Evolutionary conservation across 2,888 invertebrate genomes (phyloP).

Genomic region (Hydropsyche betteni): DNA sequence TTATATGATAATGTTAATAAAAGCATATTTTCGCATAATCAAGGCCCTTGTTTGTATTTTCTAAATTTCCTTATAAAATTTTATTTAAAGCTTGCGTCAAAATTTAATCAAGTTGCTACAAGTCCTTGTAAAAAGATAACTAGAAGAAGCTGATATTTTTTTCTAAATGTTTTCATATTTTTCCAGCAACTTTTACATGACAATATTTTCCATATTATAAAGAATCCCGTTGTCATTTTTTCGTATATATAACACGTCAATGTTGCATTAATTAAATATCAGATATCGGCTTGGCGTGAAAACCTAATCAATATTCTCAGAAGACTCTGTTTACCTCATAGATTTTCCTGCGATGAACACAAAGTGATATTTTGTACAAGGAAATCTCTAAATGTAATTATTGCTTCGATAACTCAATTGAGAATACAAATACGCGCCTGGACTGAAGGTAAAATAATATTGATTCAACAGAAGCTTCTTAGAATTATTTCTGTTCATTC

Average conservation of each 20-base stretch:
- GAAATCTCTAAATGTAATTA: too few species aligned
- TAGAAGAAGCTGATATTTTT: not conserved
- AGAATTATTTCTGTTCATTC: too few species aligned
- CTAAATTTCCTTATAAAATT: not conserved
- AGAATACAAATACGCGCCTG: too few species aligned
- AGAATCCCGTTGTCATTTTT: not conserved
- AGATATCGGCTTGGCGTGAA: slow-evolving; percentile 19
- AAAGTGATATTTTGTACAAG: slow-evolving; percentile 3
- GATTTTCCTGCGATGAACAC: slow-evolving; percentile 7
- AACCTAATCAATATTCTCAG: slow-evolving; percentile 29
- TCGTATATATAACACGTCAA: not conserved
- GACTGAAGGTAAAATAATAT: too few species aligned
- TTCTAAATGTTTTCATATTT: not conserved
- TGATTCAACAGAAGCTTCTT: too few species aligned
- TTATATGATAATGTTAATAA: too few species aligned
- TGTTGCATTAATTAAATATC: slow-evolving; percentile 22
- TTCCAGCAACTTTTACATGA: not conserved
- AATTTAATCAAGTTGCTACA: slow-evolving; percentile 20
- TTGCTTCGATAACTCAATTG: too few species aligned
- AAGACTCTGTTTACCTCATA: slow-evolving; percentile 12
- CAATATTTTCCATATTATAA: not conserved
- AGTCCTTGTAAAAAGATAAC: slow-evolving; percentile 3
- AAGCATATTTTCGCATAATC: too few species aligned
- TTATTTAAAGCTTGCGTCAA: slow-evolving; percentile 6
- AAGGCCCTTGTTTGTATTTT: too few species aligned